Evolutionary conservation across 2,113 vertebrate species (phyloP).

Genomic region (Spilogale gracilis): DNA sequence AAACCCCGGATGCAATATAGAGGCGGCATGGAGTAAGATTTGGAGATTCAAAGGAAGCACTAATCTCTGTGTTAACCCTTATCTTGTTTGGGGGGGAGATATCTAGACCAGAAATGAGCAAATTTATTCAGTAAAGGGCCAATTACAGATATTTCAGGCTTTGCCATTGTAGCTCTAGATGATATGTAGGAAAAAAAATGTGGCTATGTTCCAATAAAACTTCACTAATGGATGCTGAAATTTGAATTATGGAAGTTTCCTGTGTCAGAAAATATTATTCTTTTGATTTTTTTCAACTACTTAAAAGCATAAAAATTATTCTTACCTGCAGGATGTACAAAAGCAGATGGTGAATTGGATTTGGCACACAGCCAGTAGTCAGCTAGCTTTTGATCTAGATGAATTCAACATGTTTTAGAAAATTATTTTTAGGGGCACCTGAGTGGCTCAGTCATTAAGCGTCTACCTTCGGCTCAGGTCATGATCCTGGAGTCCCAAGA

Average conservation of each 20-base stretch:
- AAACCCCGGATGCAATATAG: not conserved
- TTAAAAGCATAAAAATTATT: constrained; percentile 40
- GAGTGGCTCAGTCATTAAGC: no score
- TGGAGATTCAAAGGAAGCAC: not conserved
- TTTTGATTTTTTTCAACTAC: not conserved
- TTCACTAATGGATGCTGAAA: not conserved
- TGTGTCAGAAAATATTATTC: not conserved
- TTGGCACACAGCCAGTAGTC: not conserved
- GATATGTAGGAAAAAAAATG: not conserved
- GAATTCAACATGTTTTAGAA: not conserved
- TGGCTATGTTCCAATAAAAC: not conserved
- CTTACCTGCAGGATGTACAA: not conserved
- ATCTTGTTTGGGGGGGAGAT: not conserved
- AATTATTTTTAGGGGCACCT: not conserved
- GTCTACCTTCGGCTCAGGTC: no score
- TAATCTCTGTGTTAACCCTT: not conserved
- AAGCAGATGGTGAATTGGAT: not conserved
- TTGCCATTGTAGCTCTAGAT: not conserved
- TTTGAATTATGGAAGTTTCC: not conserved
- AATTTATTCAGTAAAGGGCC: not conserved
- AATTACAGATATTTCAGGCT: not conserved
- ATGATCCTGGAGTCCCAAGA: no score
- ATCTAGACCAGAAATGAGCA: not conserved
- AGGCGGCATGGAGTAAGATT: not conserved
- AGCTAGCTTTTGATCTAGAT: not conserved